A percentile compares a stretch with the other conserved stretches of the same genome.
These are phyloP conservation scores for Pseudonaja textilis DNA, from an alignment of 2,113 vertebrate genomes.

Conservation along the genomic window DNA sequence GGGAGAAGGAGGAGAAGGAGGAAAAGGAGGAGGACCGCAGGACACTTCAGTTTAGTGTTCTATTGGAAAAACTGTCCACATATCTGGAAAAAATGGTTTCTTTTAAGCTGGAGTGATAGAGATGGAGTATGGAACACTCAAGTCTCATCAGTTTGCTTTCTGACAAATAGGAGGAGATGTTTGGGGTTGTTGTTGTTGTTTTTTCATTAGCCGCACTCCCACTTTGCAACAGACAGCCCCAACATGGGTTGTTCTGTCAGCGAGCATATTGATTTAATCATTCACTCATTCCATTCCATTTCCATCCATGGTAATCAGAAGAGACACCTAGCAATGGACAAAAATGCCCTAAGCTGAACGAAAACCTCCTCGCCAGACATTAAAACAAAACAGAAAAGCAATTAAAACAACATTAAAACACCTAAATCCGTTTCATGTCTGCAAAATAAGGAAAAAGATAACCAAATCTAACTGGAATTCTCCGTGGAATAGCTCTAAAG, in stretches of 20 bases:
- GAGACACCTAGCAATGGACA: background rate
- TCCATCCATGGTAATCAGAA: background rate
- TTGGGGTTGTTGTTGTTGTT: background rate
- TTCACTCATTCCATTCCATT: background rate
- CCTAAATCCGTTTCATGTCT: background rate
- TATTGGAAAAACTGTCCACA: background rate
- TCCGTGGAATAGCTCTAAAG: background rate
- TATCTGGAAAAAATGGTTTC: background rate
- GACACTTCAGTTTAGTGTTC: background rate
- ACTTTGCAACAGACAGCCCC: background rate
- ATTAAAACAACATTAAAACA: background rate
- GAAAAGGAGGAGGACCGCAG: background rate
- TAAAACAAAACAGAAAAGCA: background rate
- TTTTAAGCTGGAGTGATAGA: background rate
- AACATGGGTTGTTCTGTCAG: background rate
- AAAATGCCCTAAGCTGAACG: background rate
- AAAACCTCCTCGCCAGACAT: background rate
- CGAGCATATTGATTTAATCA: background rate
- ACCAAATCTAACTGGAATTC: background rate
- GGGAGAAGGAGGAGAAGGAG: background rate
- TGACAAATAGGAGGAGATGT: background rate
- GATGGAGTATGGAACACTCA: background rate
- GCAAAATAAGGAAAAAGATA: background rate
- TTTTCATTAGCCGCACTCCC: background rate
- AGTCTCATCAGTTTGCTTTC: background rate